Evolutionary conservation across 2,113 vertebrate species (phyloP).

Genomic region (human): DNA sequence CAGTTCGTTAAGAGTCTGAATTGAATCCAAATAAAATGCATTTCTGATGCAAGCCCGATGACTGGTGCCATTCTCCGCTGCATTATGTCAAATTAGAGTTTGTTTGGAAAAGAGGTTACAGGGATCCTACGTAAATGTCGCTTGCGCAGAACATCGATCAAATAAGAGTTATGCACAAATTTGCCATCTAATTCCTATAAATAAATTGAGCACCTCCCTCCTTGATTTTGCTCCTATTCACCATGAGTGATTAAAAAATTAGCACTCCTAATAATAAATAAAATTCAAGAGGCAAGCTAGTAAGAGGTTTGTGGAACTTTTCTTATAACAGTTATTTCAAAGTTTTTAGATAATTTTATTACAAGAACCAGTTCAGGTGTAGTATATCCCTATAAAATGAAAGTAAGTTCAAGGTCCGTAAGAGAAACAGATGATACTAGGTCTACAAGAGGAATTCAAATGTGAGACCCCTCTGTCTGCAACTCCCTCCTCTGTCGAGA

Average conservation of each 20-base stretch:
- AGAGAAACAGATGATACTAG: constrained; percentile 55
- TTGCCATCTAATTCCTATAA: neutral
- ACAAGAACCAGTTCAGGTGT: neutral
- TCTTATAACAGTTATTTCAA: neutral
- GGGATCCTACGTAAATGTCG: constrained; percentile 16
- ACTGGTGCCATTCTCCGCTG: constrained; percentile 76
- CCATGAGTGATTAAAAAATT: neutral
- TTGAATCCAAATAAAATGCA: constrained; percentile 79
- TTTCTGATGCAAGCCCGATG: constrained; percentile 72
- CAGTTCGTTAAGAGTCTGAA: constrained; percentile 80
- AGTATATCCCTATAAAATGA: constrained; percentile 57
- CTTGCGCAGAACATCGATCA: neutral
- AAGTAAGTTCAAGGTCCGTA: constrained; percentile 9
- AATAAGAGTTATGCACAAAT: neutral
- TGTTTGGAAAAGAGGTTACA: constrained; percentile 61
- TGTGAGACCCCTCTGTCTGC: constrained; percentile 15
- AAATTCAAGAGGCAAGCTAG: neutral
- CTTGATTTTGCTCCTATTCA: neutral
- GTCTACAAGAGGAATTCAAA: constrained; percentile 55
- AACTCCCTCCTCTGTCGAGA: constrained; percentile 57
- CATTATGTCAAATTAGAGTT: constrained; percentile 75
- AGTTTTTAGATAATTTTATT: neutral
- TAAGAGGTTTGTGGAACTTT: constrained; percentile 11
- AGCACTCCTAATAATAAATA: neutral
- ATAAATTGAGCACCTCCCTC: neutral